Base-by-base conservation (phyloP, 2,113 vertebrate species). In the Phylloscopus trochiloides region DNA sequence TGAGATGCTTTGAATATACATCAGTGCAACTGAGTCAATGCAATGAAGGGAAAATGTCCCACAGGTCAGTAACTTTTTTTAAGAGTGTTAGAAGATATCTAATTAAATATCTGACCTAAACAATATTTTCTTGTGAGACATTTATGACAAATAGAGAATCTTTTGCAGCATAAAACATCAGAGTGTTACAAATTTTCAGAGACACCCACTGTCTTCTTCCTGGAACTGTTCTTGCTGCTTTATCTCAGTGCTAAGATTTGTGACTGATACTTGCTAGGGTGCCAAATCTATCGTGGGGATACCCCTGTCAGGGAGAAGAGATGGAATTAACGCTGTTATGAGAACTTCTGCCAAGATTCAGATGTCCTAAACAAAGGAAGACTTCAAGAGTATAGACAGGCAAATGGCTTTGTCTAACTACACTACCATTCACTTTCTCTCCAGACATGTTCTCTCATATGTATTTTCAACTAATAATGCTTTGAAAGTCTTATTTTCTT, bases 191-290 rank as follows among this genome's bases (percentile, higher is more conserved):
- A 79, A 87, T 94, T 54, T 86, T 68, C 72, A 92, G 83, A 83
- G 68, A 91, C 85, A 79, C 58, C 54, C 65, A 79, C 80, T 91
- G 71, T 51, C 77, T 86, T 70, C 74, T 74, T 77, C 54, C 68
- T 96, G 92, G 95, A 97, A 73, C 54, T 42, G 42, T 57, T 94
- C 38, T 78, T 91, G 59, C 38, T 91, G 47, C 43, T 50, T 88
- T 96, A 78, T 87, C 80, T 94, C 88, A 61, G 48, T 71, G 43
- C 42, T 81, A 66, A 36, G 51, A 91, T 94, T 77, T 91, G 76
- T 95, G 78, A 93, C 81, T 95, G 85, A 81, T 81, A 68, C 47
- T 80, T 86, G 45, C 74, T 89, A 70, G 61, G n/a, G 54, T 92
- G 79, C 92, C 92, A 96, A 57, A 74, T 68, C 65, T 92, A 68